These are phyloP conservation scores for Zeuzera pyrina DNA, from an alignment of 2,888 invertebrate genomes.

Conservation along the genomic window DNA sequence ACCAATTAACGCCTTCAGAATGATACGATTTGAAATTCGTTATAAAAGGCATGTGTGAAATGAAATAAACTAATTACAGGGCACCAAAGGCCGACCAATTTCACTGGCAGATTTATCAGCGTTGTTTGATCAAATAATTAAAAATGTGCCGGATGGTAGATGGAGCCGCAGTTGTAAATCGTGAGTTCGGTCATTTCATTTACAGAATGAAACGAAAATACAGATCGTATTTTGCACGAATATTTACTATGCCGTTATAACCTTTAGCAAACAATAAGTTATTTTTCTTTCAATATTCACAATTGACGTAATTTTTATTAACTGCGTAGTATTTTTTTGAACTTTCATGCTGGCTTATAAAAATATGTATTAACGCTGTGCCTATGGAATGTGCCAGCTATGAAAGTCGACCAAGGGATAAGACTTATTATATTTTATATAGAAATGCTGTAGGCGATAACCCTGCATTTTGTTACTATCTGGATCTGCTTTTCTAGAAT, in stretches of 20 bases:
- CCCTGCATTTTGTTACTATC: no score
- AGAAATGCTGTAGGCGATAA: no score
- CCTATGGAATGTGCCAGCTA: no score
- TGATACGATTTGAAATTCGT: slow-evolving; percentile 39
- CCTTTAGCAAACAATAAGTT: slow-evolving; percentile 13
- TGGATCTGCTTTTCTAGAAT: no score
- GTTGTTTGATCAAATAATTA: slow-evolving; percentile 66
- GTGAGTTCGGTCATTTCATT: slow-evolving; percentile 50
- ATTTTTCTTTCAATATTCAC: background rate
- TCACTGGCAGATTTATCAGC: slow-evolving; percentile 57
- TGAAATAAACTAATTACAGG: slow-evolving; percentile 55
- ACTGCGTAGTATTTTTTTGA: no score
- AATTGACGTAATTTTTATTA: no score
- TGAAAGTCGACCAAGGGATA: no score
- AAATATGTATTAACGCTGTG: no score
- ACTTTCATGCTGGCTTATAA: no score
- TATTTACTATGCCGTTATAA: slow-evolving; percentile 24
- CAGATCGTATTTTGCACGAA: slow-evolving; percentile 28
- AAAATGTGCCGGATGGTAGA: slow-evolving; percentile 49
- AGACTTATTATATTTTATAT: no score
- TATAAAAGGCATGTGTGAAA: slow-evolving; percentile 39
- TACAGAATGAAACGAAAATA: slow-evolving; percentile 40
- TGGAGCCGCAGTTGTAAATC: slow-evolving; percentile 41
- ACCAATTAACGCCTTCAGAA: slow-evolving; percentile 32
- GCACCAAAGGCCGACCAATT: slow-evolving; percentile 47